A percentile compares a stretch with the other conserved stretches of the same genome.
Evolutionary conservation across 35 echinoderm and acorn worm genomes (phyloP).

Genomic region (Anneissia japonica): DNA sequence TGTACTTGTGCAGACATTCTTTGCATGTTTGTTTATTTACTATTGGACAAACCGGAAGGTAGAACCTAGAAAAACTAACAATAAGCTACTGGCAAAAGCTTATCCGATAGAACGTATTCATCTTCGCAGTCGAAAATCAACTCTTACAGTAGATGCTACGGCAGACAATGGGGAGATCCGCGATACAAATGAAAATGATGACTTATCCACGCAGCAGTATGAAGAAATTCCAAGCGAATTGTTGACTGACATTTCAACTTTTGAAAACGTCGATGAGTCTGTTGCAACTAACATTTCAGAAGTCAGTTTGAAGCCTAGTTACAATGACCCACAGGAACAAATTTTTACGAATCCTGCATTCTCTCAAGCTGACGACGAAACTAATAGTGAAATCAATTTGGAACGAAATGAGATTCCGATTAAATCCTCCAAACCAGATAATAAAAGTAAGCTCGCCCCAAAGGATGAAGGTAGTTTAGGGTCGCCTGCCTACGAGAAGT

Average conservation of each 20-base stretch:
- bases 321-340: too few species aligned
- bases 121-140: not conserved
- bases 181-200: not conserved
- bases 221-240: not conserved
- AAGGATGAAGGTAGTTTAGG: too few species aligned
- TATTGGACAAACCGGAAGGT: not conserved
- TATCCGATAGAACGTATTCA: not conserved
- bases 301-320: too few species aligned
- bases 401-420: too few species aligned
- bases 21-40: not conserved
- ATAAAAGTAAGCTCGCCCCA: too few species aligned
- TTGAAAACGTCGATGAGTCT: too few species aligned
- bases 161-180: not conserved
- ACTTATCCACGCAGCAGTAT: not conserved
- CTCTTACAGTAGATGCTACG: not conserved
- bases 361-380: too few species aligned
- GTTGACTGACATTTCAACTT: not conserved
- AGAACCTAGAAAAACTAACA: not conserved
- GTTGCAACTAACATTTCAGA: too few species aligned
- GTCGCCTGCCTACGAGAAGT: too few species aligned
- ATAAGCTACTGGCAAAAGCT: not conserved
- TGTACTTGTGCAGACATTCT: not conserved
- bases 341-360: too few species aligned
- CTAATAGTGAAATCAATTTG: too few species aligned
- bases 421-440: too few species aligned